Conservation (phyloP, 2,888 invertebrate genomes). For the Mactromeris polynyma region DNA sequence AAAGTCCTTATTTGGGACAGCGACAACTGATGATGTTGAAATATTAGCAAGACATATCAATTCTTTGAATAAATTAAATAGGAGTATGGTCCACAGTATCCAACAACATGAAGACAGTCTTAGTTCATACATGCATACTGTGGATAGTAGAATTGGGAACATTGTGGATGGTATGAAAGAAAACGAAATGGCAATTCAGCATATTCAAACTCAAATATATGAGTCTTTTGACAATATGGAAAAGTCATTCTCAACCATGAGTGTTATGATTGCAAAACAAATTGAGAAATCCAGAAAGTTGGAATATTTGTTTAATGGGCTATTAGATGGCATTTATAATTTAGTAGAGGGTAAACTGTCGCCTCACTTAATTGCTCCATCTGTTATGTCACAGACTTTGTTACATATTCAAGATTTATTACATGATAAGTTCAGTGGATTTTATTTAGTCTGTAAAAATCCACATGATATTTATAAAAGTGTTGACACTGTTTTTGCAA, state of each 20-base stretch:
- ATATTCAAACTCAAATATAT: slow-evolving; percentile 33
- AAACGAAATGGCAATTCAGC: slow-evolving; percentile 49
- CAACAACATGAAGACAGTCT: slow-evolving; percentile 37
- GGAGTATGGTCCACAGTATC: neutral
- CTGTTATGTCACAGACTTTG: slow-evolving; percentile 22
- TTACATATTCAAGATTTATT: slow-evolving; percentile 35
- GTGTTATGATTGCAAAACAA: slow-evolving; percentile 21
- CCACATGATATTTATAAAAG: slow-evolving; percentile 31
- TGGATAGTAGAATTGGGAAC: slow-evolving; percentile 36
- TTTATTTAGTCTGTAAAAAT: slow-evolving; percentile 33
- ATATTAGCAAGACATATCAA: slow-evolving; percentile 50
- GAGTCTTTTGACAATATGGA: neutral
- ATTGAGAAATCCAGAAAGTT: slow-evolving; percentile 22
- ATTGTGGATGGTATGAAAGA: slow-evolving; percentile 36
- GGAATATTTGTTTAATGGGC: slow-evolving; percentile 33
- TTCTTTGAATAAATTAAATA: slow-evolving; percentile 21
- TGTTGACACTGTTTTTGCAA: slow-evolving; percentile 25
- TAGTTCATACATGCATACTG: slow-evolving; percentile 40
- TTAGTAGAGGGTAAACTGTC: slow-evolving; percentile 55
- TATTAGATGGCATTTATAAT: slow-evolving; percentile 50
- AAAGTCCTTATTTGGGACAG: slow-evolving; percentile 47
- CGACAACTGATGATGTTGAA: slow-evolving; percentile 50
- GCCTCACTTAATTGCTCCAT: slow-evolving; percentile 39
- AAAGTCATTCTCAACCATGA: neutral
- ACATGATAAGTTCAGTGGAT: slow-evolving; percentile 48